phyloP scores from a whole-genome alignment of 2,888 invertebrate genomes.

The Erebia epiphron region DNA sequence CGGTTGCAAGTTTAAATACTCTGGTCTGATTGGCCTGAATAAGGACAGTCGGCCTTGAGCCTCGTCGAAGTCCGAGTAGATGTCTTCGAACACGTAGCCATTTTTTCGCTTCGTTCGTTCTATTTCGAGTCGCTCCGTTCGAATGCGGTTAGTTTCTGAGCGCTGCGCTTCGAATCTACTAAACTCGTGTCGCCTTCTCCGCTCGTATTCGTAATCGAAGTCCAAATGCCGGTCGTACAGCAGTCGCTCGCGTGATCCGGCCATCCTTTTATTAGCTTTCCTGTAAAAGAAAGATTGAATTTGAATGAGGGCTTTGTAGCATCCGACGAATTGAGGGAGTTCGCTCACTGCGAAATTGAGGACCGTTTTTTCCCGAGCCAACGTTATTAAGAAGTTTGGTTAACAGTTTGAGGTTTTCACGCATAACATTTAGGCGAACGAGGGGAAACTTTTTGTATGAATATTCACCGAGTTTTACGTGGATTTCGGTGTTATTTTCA shows the following conservation, averaged over 20 bases:
- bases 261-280: conserved; percentile 65
- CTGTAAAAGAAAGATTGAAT: conserved; percentile 60
- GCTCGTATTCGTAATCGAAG: conserved; percentile 60
- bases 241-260: conserved; percentile 72
- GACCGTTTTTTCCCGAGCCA: conserved; percentile 19
- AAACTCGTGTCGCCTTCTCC: conserved; percentile 54
- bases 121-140: conserved; percentile 47
- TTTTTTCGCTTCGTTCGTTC: conserved; percentile 69
- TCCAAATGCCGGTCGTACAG: conserved; percentile 68
- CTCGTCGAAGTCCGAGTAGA: conserved; percentile 78
- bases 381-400: conserved; percentile 7
- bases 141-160: conserved; percentile 35
- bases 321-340: conserved; percentile 34
- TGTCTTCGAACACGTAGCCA: conserved; percentile 78
- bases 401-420: background rate
- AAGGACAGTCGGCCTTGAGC: conserved; percentile 74
- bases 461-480: conserved; percentile 1
- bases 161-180: conserved; percentile 40
- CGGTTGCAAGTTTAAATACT: conserved; percentile 72
- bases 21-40: conserved; percentile 77
- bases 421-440: background rate
- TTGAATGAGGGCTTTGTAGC: conserved; percentile 47
- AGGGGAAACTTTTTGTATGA: background rate
- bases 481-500: background rate
- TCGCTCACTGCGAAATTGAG: conserved; percentile 30